phyloP scores from a whole-genome alignment of 2,797 vertebrate species.

The Somateria mollissima region DNA sequence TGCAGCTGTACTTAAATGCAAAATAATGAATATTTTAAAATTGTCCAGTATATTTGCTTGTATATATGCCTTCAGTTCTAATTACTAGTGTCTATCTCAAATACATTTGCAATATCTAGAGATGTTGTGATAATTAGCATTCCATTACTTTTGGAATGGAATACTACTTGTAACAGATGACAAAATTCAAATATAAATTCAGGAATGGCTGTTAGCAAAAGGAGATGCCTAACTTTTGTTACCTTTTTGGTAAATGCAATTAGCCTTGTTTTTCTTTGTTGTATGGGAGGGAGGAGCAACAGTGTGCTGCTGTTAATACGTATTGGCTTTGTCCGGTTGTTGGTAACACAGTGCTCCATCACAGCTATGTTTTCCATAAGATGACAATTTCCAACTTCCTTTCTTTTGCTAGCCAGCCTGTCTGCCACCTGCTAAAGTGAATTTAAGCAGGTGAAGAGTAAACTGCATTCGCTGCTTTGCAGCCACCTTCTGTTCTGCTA shows the following conservation, averaged over 20 bases:
- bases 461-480: not conserved
- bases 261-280: not conserved
- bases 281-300: not conserved
- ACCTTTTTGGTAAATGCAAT: not conserved
- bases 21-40: not conserved
- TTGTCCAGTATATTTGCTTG: not conserved
- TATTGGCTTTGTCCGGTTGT: not conserved
- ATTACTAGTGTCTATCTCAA: not conserved
- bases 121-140: not conserved
- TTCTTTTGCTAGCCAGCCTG: not conserved
- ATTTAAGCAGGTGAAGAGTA: not conserved
- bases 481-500: not conserved
- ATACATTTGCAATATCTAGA: not conserved
- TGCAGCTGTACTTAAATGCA: not conserved
- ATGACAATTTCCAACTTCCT: not conserved
- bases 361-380: not conserved
- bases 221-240: rapidly evolving
- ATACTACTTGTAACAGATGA: not conserved
- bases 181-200: not conserved
- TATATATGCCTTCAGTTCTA: not conserved
- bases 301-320: not conserved
- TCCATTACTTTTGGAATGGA: not conserved
- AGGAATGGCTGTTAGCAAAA: not conserved
- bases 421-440: not conserved
- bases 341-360: not conserved